phyloP scores from a whole-genome alignment of 2,113 vertebrate species.

The Paramormyrops kingsleyae region DNA sequence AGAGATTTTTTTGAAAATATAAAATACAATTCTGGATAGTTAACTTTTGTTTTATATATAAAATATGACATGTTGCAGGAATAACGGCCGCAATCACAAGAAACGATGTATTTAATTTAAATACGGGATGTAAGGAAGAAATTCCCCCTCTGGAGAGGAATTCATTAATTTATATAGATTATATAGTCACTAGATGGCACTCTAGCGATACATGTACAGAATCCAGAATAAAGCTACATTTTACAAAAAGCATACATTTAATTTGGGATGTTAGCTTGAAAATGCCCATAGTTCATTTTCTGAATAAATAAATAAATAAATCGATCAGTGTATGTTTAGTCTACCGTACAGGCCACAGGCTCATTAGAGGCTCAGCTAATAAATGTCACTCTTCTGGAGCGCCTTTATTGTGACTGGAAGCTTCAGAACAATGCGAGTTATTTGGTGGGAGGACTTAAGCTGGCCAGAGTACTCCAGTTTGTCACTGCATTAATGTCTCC shows the following conservation, averaged over 20 bases:
- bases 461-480: background rate
- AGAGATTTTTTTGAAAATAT: background rate
- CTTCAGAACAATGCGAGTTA: background rate
- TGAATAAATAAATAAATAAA: background rate
- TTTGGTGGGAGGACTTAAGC: background rate
- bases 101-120: background rate
- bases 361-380: background rate
- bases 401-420: conserved; percentile 6
- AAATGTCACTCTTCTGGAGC: background rate
- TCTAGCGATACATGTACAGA: background rate
- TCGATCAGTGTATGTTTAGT: background rate
- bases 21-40: background rate
- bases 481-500: background rate
- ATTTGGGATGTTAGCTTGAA: background rate
- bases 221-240: background rate
- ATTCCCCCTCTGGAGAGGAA: background rate
- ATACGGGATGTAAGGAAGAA: background rate
- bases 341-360: background rate
- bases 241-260: background rate
- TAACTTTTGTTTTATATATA: background rate
- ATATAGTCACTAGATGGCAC: background rate
- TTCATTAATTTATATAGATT: background rate
- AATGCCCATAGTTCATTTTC: background rate
- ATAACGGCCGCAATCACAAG: background rate
- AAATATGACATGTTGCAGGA: background rate